phyloP scores from a whole-genome alignment of 2,797 vertebrate genomes.

The Dendrocincla fuliginosa region DNA sequence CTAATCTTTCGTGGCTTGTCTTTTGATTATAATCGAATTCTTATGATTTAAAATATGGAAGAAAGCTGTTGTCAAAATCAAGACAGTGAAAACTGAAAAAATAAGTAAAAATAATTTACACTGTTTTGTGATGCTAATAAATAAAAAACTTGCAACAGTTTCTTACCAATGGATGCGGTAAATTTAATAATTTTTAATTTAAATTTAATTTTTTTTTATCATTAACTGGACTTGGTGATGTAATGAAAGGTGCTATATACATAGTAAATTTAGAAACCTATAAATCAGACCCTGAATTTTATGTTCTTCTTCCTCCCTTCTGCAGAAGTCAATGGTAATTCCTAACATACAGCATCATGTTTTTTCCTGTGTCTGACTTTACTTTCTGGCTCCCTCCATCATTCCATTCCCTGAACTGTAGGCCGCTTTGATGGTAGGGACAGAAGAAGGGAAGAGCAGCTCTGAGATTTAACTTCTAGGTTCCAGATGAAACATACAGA shows the following conservation, averaged over 20 bases:
- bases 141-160: neutral
- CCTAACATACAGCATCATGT: neutral
- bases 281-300: neutral
- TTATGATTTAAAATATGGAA: neutral
- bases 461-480: neutral
- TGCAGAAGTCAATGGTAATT: neutral
- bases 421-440: rapidly evolving
- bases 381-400: neutral
- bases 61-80: neutral
- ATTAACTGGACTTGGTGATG: neutral
- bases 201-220: neutral
- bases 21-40: neutral
- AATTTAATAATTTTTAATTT: neutral
- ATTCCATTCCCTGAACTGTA: neutral
- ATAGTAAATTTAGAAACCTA: neutral
- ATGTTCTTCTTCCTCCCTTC: neutral
- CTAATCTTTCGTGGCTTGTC: neutral
- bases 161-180: neutral
- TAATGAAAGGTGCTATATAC: neutral
- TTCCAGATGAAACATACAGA: neutral
- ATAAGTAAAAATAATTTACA: neutral
- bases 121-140: neutral
- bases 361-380: neutral
- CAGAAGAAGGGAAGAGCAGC: neutral
- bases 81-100: neutral